Base-by-base conservation (phyloP, 1,140 invertebrate genomes). In the Bombus affinis region DNA sequence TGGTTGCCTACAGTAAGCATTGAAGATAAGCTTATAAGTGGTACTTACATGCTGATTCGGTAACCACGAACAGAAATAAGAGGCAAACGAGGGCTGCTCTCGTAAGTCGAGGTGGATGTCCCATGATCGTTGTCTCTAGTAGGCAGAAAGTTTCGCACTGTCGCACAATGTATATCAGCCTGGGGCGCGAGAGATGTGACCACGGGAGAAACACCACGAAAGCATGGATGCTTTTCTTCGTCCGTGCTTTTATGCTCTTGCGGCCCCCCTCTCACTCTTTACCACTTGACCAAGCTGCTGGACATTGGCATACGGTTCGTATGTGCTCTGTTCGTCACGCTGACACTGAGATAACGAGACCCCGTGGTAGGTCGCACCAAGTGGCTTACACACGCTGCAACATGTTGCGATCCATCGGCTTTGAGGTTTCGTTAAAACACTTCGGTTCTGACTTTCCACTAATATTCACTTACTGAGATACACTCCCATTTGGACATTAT, bases 181-280 rank as follows among this genome's bases (percentile, higher is more conserved):
- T 18, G 68, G 90, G 89, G 80, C 86, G 90, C 88, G 68, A 12
- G 12, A 62, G 59, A 87, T 77, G 47, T 83, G 83, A 75, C 87
- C 81, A 87, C 92, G 91, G 90, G 90, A 91, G 93, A 92, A 79
- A 94, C 92, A 94, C 93, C 91, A 94, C 93, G 90, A 90, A 86
- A 95, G 94, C 93, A 92, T 90, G 89, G 66, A 85, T 90, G 92
- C 91, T 94, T 95, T 94, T 94, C 93, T 93, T 93, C 92, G 92
- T 88, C 68, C 93, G 89, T 87, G 93, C 94, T 95, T 95, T 95
- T 95, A 95, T 95, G 94, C 93, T 95, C 93, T 95, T 93, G 93
- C 89, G 88, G 88, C 88, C 57, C 91, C 92, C 93, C 80, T 39
- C 85, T 32, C 18, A 18, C 47, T 10, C 57, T 65, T 59, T 77